Conservation (phyloP, 2,888 invertebrate genomes). For the Perithous albicinctus region DNA sequence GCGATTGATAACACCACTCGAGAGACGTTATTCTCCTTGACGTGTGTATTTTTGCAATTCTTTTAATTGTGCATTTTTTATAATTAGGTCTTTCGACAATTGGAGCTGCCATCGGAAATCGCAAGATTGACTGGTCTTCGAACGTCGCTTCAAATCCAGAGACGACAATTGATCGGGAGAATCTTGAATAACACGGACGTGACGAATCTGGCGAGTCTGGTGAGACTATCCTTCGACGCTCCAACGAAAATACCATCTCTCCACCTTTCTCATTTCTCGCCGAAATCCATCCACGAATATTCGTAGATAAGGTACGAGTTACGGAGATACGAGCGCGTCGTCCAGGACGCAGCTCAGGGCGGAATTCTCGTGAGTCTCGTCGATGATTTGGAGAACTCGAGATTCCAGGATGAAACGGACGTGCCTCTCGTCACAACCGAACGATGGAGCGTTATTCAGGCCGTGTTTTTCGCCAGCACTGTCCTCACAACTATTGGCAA, state of each 20-base stretch:
- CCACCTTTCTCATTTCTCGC: not conserved
- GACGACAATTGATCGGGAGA: conserved; percentile 87
- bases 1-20: not conserved
- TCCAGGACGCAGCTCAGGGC: conserved; percentile 90
- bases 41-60: not conserved
- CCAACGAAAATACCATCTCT: not conserved
- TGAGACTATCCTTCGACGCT: conserved; percentile 75
- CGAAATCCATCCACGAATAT: not conserved
- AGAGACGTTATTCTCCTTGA: not conserved
- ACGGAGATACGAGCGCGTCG: conserved; percentile 84
- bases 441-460: conserved; percentile 93
- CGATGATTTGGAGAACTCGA: conserved; percentile 66
- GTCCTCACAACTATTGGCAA: conserved; percentile 96
- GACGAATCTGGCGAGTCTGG: conserved; percentile 86
- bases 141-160: conserved; percentile 85
- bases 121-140: conserved; percentile 86
- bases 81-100: conserved; percentile 90
- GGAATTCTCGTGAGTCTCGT: conserved; percentile 86
- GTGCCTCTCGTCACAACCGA: conserved; percentile 84
- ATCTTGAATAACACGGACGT: conserved; percentile 88
- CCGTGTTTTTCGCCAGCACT: conserved; percentile 95
- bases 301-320: conserved; percentile 79
- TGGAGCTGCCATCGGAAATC: conserved; percentile 92
- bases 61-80: conserved; percentile 51
- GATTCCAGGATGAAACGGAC: conserved; percentile 63